Conservation (phyloP, 2,797 vertebrate species). For the Aythya fuligula region DNA sequence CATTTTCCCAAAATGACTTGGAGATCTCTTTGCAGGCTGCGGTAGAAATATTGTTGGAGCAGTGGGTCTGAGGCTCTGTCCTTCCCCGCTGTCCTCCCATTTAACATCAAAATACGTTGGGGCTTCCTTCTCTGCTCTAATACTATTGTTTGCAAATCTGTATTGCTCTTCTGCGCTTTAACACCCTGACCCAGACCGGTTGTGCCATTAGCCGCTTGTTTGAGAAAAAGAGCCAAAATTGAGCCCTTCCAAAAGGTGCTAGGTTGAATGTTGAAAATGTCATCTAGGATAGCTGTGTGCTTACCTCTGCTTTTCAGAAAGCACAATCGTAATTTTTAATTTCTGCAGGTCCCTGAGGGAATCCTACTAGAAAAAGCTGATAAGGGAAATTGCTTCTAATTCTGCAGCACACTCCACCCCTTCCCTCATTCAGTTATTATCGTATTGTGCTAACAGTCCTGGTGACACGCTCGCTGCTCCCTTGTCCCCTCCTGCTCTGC, state of each 20-base stretch:
- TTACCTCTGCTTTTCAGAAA: not conserved
- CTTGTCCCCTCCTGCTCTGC: not conserved
- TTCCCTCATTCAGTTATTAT: not conserved
- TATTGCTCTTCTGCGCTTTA: not conserved
- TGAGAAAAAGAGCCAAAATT: not conserved
- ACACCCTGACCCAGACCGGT: not conserved
- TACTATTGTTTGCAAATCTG: not conserved
- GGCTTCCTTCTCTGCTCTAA: not conserved
- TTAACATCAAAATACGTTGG: not conserved
- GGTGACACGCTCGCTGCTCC: not conserved
- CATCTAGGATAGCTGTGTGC: not conserved
- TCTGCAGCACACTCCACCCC: not conserved
- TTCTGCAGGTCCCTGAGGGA: not conserved
- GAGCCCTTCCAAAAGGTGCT: not conserved
- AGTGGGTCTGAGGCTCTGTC: not conserved
- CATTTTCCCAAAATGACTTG: not conserved
- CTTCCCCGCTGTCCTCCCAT: not conserved
- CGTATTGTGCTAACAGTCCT: not conserved
- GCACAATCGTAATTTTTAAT: not conserved
- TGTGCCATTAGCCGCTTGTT: not conserved
- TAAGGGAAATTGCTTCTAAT: not conserved
- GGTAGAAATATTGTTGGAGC: not conserved
- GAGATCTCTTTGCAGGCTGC: not conserved
- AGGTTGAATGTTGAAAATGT: not conserved
- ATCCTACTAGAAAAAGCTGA: not conserved